Evolutionary conservation across 2,113 vertebrate species (phyloP).

Genomic region (Nanorana parkeri): DNA sequence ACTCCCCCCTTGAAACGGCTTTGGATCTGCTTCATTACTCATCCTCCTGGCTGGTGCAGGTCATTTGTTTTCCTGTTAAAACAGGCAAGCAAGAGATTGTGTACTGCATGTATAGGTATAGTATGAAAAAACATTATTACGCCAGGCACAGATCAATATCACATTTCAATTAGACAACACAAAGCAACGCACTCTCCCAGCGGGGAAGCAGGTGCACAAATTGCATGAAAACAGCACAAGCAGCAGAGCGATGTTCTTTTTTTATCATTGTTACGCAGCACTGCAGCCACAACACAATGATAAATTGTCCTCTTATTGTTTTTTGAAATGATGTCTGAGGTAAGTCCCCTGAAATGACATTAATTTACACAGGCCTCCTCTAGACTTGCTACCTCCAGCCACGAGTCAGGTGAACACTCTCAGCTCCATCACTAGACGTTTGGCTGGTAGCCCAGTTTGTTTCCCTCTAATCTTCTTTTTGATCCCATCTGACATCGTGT

Average conservation of each 20-base stretch:
- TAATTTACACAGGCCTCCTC: slow-evolving; percentile 43
- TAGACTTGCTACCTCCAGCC: slow-evolving; percentile 8
- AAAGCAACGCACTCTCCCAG: slow-evolving; percentile 36
- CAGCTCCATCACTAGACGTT: slow-evolving; percentile 38
- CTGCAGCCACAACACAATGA: slow-evolving; percentile 35
- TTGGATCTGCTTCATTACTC: slow-evolving; percentile 49
- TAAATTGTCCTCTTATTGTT: slow-evolving; percentile 49
- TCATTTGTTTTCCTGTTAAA: slow-evolving; percentile 54
- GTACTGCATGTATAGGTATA: slow-evolving; percentile 36
- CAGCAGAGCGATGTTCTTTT: not conserved
- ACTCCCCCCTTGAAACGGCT: slow-evolving; percentile 15
- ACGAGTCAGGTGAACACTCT: slow-evolving; percentile 22
- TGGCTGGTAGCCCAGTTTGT: slow-evolving; percentile 46
- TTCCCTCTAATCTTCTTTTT: slow-evolving; percentile 50
- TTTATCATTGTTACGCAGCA: slow-evolving; percentile 39
- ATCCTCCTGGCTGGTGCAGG: slow-evolving; percentile 22
- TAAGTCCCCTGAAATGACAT: slow-evolving; percentile 45
- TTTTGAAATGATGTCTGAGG: slow-evolving; percentile 32
- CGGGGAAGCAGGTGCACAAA: slow-evolving; percentile 47
- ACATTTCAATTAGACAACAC: slow-evolving; percentile 54
- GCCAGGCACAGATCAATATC: slow-evolving; percentile 50
- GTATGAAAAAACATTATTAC: slow-evolving; percentile 54
- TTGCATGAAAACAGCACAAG: slow-evolving; percentile 26
- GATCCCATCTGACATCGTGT: slow-evolving; percentile 53
- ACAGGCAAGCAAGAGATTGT: slow-evolving; percentile 42